phyloP scores from a whole-genome alignment of 2,888 invertebrate species.

The Thymelicus sylvestris region DNA sequence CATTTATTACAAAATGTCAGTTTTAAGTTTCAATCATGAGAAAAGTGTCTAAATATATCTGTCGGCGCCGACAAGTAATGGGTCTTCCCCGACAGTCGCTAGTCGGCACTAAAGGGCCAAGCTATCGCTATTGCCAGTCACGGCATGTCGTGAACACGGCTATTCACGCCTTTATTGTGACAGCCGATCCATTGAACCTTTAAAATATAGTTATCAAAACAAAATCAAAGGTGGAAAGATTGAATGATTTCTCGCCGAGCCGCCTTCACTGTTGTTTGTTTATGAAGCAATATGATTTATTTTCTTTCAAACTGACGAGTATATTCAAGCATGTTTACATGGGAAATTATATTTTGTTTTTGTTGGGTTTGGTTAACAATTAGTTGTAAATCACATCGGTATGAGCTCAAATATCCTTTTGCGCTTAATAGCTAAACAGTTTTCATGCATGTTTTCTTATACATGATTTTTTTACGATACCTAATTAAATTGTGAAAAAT shows the following conservation, averaged over 20 bases:
- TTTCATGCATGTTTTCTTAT: too few relatives aligned
- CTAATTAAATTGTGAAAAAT: too few relatives aligned
- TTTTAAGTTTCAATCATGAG: too few relatives aligned
- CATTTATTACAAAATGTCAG: too few relatives aligned
- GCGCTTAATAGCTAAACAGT: too few relatives aligned
- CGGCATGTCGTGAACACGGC: constrained; percentile 15
- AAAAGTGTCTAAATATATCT: too few relatives aligned
- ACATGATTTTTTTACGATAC: too few relatives aligned
- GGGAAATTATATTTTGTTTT: background rate
- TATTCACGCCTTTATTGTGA: constrained; percentile 53
- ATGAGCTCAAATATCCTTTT: too few relatives aligned
- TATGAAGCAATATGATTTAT: constrained; percentile 10
- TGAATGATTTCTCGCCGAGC: constrained; percentile 14
- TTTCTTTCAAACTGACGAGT: constrained; percentile 3
- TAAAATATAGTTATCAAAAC: constrained; percentile 35
- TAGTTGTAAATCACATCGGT: too few relatives aligned
- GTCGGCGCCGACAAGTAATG: background rate
- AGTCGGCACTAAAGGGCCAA: background rate
- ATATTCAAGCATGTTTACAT: background rate
- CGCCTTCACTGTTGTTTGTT: constrained; percentile 12
- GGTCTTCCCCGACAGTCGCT: background rate
- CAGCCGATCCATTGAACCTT: constrained; percentile 42
- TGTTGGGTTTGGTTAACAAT: background rate
- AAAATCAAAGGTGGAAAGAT: constrained; percentile 19
- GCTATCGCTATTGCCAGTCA: constrained; percentile 17